These are phyloP conservation scores for Calycopis cecrops DNA, from an alignment of 1,140 invertebrate species.

Conservation along the genomic window DNA sequence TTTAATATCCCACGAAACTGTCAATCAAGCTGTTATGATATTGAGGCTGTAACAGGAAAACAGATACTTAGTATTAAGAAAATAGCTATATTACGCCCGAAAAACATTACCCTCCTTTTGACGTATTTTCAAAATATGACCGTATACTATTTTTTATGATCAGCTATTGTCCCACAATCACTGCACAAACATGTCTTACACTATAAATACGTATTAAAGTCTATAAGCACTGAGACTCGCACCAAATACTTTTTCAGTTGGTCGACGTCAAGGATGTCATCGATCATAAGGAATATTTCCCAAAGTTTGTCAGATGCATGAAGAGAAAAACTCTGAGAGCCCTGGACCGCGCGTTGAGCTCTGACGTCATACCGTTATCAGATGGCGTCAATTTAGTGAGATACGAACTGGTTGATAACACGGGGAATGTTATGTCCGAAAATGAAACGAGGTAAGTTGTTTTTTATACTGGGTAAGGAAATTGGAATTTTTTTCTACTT, in stretches of 20 bases:
- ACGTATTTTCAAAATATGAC: no score
- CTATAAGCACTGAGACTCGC: no score
- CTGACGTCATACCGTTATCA: slow-evolving; percentile 60
- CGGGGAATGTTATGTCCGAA: slow-evolving; percentile 51
- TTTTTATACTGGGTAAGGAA: neutral
- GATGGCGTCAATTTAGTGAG: slow-evolving; percentile 66
- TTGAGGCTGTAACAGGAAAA: no score
- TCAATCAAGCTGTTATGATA: no score
- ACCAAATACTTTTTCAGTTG: slow-evolving; percentile 33
- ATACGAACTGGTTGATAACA: slow-evolving; percentile 58
- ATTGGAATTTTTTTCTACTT: neutral
- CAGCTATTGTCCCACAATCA: no score
- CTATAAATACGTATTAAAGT: no score
- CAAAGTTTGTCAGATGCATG: slow-evolving; percentile 62
- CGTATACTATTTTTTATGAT: no score
- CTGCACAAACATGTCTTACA: no score
- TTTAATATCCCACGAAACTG: no score
- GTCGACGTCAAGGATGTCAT: slow-evolving; percentile 55
- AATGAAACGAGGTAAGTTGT: slow-evolving; percentile 52
- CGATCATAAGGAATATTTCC: slow-evolving; percentile 62
- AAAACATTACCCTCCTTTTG: no score
- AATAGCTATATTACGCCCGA: no score
- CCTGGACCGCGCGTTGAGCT: slow-evolving; percentile 57
- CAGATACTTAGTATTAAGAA: no score
- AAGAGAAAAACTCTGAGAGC: slow-evolving; percentile 64